These are phyloP conservation scores for Semicossyphus pulcher DNA, from an alignment of 2,113 vertebrate genomes.

Conservation along the genomic window DNA sequence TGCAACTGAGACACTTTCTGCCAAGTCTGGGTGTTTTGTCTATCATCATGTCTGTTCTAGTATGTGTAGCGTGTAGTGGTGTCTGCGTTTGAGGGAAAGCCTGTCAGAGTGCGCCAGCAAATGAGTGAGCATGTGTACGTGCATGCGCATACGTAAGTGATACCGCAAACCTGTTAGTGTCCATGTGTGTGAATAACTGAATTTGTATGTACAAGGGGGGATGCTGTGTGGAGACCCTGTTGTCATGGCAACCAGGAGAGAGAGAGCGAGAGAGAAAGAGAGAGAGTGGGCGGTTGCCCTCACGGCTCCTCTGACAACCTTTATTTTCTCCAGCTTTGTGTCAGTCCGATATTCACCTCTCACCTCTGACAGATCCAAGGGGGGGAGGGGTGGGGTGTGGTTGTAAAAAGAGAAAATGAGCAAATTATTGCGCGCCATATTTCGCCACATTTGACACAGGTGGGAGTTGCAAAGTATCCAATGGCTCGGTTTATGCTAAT, in stretches of 20 bases:
- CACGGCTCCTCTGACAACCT: slow-evolving; percentile 73
- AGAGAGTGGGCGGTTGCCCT: slow-evolving; percentile 73
- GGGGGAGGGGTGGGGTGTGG: background rate
- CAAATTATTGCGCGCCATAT: slow-evolving; percentile 3
- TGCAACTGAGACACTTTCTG: slow-evolving; percentile 5
- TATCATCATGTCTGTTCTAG: background rate
- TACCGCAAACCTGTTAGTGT: slow-evolving; percentile 62
- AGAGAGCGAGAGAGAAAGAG: slow-evolving; percentile 52
- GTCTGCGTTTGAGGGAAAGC: background rate
- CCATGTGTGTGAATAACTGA: slow-evolving; percentile 83
- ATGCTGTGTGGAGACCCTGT: slow-evolving; percentile 71
- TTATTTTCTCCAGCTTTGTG: slow-evolving; percentile 79
- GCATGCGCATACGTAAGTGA: slow-evolving; percentile 63
- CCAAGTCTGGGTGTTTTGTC: slow-evolving; percentile 3
- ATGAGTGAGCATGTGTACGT: slow-evolving; percentile 44
- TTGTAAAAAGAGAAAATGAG: slow-evolving; percentile 2
- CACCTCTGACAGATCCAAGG: slow-evolving; percentile 30
- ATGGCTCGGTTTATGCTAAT: slow-evolving; percentile 67
- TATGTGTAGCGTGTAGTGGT: background rate
- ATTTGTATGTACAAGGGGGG: slow-evolving; percentile 76
- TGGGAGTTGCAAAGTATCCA: slow-evolving; percentile 39
- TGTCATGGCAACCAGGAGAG: slow-evolving; percentile 78
- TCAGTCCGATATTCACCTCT: slow-evolving; percentile 72
- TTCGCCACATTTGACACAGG: slow-evolving; percentile 22
- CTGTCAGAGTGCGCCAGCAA: slow-evolving; percentile 2